phyloP scores from a whole-genome alignment of 2,888 invertebrate species.

The Sphinx pinastri region DNA sequence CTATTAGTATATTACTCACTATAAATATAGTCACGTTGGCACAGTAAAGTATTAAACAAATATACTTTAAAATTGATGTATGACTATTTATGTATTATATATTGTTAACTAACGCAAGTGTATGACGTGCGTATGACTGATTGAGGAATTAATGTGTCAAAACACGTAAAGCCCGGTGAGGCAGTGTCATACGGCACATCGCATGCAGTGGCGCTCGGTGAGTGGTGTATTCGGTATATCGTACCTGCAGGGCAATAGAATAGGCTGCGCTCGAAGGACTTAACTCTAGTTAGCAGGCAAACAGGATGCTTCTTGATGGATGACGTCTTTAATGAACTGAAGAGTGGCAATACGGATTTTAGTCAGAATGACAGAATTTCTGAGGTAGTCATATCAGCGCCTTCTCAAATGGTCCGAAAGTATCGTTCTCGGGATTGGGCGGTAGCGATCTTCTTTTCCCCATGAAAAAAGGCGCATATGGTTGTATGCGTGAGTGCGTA shows the following conservation, averaged over 20 bases:
- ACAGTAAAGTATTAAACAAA: background rate
- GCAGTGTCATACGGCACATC: background rate
- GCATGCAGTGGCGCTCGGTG: background rate
- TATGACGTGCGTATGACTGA: constrained; percentile 1
- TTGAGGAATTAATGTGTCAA: constrained; percentile 10
- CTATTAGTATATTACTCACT: no score
- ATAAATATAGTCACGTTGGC: no score
- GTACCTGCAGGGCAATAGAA: background rate
- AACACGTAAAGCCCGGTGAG: constrained; percentile 4
- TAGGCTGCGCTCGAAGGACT: background rate
- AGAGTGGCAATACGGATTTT: no score
- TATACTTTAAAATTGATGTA: background rate
- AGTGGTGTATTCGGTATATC: background rate
- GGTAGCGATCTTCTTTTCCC: no score
- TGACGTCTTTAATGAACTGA: no score
- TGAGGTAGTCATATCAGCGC: no score
- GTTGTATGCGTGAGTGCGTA: constrained; percentile 51
- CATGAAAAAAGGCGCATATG: constrained; percentile 1
- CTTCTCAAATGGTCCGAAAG: no score
- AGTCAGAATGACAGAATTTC: no score
- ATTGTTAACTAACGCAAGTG: background rate
- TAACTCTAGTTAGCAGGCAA: background rate
- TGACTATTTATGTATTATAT: background rate
- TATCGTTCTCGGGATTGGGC: no score
- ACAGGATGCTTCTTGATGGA: no score